Base-by-base conservation (phyloP, 2,797 vertebrate genomes). In the Ciconia nigra region DNA sequence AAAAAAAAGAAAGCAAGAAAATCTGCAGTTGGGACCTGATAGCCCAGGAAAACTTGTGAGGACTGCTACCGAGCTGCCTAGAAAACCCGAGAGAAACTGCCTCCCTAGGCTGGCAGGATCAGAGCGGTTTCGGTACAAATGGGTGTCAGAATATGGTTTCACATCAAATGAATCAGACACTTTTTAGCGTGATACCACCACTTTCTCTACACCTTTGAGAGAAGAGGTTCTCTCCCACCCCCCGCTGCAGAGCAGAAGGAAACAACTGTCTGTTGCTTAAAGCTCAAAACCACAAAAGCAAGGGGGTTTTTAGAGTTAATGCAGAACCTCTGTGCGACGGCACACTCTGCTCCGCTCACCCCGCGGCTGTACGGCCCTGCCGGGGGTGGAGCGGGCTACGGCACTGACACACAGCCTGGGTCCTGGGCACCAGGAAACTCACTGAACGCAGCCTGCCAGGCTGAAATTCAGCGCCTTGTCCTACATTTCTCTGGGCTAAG, bases 281-380 rank as follows among this genome's bases (percentile, higher is more conserved):
- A 89, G 83, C 82, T 88, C 54, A 22, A 90, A 94, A 67, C 76
- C 90, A 74, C 87, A 90, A 26, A 67, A 44, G 33, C 49, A 33
- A 62, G 26, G 15, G 18, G 3, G 7, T 26, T 57, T 63, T 57
- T 15, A 35, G 77, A 6, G 33, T 26, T 67, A 29, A 20, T 15
- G 49, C 33, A 76, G 77, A 62, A 61, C 15, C 42, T 28, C 33
- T 1, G 31, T 13, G 22, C 1, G 9, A 31, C 9, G 67, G 65
- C 81, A 61, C n/a, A 7, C 8, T 37, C n/a, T 33, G 7, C 57
- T 31, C 20, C 0, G 0, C 62, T 85, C 61, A 3, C 13, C 28
- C 39, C 2, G 1, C 0, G 1, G 44, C 59, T 20, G 20, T 6
- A 7, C 1, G 1, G 54, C 59, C 12, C 5, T 11, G 37, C 33